Evolutionary conservation across 92 coral and sea anemone species (phyloP).

Genomic region (Bergia sp.): DNA sequence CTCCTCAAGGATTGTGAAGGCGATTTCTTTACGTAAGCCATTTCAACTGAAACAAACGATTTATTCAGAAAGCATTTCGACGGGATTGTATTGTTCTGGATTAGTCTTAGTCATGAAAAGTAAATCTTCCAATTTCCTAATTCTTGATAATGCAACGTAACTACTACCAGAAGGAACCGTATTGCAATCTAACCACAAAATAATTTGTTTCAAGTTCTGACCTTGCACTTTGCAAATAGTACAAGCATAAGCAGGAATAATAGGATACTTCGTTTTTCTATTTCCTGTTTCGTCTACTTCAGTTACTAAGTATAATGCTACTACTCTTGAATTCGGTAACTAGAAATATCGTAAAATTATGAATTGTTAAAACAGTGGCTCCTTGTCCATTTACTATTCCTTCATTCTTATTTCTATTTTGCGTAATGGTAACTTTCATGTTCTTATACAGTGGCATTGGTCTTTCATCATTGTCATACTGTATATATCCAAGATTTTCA

Average conservation of each 20-base stretch:
- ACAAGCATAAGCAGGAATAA: conserved; percentile 1
- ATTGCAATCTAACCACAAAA: neutral
- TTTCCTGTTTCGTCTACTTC: neutral
- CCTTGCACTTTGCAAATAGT: conserved; percentile 36
- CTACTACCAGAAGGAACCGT: neutral
- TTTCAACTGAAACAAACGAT: neutral
- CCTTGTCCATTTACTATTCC: neutral
- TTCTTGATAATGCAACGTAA: conserved; percentile 10
- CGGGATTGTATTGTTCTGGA: neutral
- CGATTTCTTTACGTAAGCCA: neutral
- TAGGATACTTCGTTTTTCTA: neutral
- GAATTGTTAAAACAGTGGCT: neutral
- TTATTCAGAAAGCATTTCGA: neutral
- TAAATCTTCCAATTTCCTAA: neutral
- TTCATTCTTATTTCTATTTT: neutral
- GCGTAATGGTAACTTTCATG: conserved; percentile 1
- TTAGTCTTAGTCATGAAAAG: neutral
- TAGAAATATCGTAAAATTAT: neutral
- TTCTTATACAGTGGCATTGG: neutral
- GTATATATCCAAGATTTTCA: neutral
- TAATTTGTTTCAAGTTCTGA: neutral
- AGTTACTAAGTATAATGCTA: too few relatives aligned
- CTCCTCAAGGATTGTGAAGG: neutral
- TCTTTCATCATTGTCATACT: neutral
- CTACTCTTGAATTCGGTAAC: neutral